Evolutionary conservation across 2,113 vertebrate species (phyloP).

Genomic region (Sciurus niger): DNA sequence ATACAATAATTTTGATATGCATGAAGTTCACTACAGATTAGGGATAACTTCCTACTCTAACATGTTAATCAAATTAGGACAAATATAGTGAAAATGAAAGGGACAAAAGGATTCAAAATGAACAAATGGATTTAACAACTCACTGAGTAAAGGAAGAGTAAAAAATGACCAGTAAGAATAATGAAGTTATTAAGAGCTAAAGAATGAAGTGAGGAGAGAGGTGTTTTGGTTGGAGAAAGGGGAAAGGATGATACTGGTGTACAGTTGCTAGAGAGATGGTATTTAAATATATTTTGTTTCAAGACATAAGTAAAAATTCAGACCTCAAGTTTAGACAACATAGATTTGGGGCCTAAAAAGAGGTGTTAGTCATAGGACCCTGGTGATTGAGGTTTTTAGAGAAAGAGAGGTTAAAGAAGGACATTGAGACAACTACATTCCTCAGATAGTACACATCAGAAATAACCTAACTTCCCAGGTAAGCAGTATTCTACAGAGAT

Average conservation of each 20-base stretch:
- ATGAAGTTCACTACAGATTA: not conserved
- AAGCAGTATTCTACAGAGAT: not conserved
- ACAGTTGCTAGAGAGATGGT: not conserved
- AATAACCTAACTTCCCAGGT: conserved; percentile 20
- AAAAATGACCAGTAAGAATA: conserved; percentile 50
- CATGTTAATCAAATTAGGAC: conserved; percentile 19
- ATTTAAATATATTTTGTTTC: conserved; percentile 9
- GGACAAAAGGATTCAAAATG: conserved; percentile 13
- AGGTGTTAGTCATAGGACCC: not conserved
- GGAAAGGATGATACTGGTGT: too few species aligned
- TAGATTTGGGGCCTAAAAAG: not conserved
- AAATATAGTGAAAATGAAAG: conserved; percentile 31
- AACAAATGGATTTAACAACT: conserved; percentile 60
- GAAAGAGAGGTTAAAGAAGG: conserved; percentile 31
- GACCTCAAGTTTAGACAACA: conserved; percentile 24
- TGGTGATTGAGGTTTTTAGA: conserved; percentile 33
- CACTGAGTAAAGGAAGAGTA: conserved; percentile 28
- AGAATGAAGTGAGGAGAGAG: not conserved
- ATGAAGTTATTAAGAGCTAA: not conserved
- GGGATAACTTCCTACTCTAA: conserved; percentile 15
- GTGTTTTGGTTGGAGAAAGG: not conserved
- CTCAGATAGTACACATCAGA: not conserved
- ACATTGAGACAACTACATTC: not conserved
- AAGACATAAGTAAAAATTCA: conserved; percentile 33
- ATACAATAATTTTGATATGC: conserved; percentile 3